Conservation (phyloP, 2,113 vertebrate genomes). For the Hemichromis elongatus region DNA sequence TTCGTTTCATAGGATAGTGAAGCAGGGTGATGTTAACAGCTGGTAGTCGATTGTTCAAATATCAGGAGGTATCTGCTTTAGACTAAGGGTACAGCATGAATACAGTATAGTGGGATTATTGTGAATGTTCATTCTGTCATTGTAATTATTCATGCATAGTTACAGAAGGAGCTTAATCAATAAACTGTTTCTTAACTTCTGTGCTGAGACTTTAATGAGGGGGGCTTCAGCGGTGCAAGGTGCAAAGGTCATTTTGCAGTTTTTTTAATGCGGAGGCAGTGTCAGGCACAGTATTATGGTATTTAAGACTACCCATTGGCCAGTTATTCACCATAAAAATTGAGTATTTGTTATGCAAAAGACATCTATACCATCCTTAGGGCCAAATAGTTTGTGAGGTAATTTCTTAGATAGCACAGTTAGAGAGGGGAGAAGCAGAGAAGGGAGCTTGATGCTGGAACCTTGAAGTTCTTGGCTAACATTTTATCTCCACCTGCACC, state of each 20-base stretch:
- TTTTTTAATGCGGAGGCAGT: background rate
- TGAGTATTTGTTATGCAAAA: background rate
- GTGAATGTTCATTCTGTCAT: background rate
- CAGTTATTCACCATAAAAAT: background rate
- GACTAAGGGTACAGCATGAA: background rate
- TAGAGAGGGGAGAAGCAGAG: background rate
- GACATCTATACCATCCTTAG: background rate
- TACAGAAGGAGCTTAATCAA: background rate
- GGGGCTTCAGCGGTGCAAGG: background rate
- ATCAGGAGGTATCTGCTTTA: background rate
- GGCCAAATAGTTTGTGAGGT: background rate
- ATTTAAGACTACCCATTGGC: background rate
- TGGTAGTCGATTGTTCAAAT: background rate
- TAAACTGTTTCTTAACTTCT: background rate
- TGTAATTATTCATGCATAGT: background rate
- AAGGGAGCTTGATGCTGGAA: too few species aligned
- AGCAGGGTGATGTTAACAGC: background rate
- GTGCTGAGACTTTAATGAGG: background rate
- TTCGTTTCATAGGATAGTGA: background rate
- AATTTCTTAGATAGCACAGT: background rate
- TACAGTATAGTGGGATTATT: background rate
- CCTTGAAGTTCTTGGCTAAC: background rate
- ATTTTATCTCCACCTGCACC: background rate
- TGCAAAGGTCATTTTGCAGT: background rate
- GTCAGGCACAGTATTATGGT: background rate